phyloP scores from a whole-genome alignment of 2,888 invertebrate genomes.

The Blera fallax region DNA sequence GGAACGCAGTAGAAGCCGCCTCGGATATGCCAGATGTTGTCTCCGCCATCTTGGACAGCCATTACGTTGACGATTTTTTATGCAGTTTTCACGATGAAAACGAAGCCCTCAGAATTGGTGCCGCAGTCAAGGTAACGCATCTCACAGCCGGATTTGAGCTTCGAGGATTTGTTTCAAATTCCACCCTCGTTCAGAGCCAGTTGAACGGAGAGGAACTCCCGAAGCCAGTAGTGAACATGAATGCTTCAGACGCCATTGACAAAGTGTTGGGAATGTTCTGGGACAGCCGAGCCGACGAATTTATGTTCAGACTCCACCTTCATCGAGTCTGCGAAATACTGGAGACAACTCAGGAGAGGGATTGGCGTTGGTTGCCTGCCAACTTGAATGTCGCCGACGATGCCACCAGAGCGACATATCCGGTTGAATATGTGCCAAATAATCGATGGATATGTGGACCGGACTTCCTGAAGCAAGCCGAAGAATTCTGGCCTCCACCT shows the following conservation, averaged over 20 bases:
- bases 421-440: background rate
- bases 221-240: background rate
- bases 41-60: conserved; percentile 44
- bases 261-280: conserved; percentile 72
- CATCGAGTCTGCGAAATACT: conserved; percentile 41
- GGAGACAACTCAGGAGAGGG: background rate
- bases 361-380: conserved; percentile 55
- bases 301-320: conserved; percentile 51
- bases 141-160: conserved; percentile 12
- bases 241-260: conserved; percentile 9
- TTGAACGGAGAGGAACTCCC: background rate
- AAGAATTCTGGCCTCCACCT: background rate
- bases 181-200: no score
- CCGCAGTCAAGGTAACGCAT: conserved; percentile 6
- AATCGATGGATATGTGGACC: background rate
- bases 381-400: conserved; percentile 27
- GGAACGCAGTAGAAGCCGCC: no score
- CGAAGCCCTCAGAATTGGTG: no score
- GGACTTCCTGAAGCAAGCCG: background rate
- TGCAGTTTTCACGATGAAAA: conserved; percentile 15
- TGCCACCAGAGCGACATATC: conserved; percentile 21
- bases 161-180: no score
- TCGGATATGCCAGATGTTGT: conserved; percentile 33
- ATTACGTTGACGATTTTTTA: conserved; percentile 55
- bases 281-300: conserved; percentile 13